Conservation (phyloP, 2,888 invertebrate species). For the Cartodere bifasciata region DNA sequence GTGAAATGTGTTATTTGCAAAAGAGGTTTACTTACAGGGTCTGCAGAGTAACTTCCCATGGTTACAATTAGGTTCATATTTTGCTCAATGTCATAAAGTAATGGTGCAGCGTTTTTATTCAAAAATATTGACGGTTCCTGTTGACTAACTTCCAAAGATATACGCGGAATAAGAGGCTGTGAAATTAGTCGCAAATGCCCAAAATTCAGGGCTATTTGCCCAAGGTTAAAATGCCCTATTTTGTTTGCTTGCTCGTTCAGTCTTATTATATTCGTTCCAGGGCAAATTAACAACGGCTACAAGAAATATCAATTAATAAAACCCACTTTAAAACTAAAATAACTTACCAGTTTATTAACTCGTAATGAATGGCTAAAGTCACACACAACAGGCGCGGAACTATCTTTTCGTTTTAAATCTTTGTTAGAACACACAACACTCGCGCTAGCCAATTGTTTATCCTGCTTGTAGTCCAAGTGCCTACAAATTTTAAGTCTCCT, state of each 20-base stretch:
- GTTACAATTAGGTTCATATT: constrained; percentile 60
- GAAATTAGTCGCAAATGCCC: constrained; percentile 64
- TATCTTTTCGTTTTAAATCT: constrained; percentile 53
- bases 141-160: constrained; percentile 37
- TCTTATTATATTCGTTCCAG: constrained; percentile 51
- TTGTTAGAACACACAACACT: constrained; percentile 56
- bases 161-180: constrained; percentile 41
- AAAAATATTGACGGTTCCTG: constrained; percentile 34
- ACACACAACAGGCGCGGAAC: constrained; percentile 33
- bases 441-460: constrained; percentile 62
- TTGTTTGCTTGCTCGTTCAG: constrained; percentile 48
- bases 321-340: too few relatives aligned
- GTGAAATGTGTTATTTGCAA: constrained; percentile 5
- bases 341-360: constrained; percentile 25
- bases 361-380: constrained; percentile 26
- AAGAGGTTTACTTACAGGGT: constrained; percentile 40
- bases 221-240: constrained; percentile 57
- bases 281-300: constrained; percentile 34
- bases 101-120: constrained; percentile 48
- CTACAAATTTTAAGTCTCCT: constrained; percentile 52
- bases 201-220: constrained; percentile 53
- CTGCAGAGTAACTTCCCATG: constrained; percentile 65
- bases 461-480: constrained; percentile 68
- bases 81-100: constrained; percentile 73
- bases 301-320: too few relatives aligned